Evolutionary conservation across 2,113 vertebrate genomes (phyloP).

Genomic region (Corythornis vintsioides): DNA sequence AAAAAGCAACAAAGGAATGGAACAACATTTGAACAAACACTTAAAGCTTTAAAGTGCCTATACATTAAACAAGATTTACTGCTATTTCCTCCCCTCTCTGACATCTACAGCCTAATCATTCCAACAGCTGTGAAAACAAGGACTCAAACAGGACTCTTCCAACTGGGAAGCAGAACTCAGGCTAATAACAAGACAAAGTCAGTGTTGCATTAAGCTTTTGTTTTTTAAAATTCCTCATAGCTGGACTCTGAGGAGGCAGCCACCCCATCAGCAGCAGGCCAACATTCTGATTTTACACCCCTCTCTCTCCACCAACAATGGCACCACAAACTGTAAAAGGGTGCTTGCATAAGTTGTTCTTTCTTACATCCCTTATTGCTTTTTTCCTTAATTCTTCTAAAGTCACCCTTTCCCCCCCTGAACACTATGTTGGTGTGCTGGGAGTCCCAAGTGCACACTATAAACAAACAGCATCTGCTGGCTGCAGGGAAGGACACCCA

Average conservation of each 20-base stretch:
- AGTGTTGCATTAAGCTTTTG: neutral
- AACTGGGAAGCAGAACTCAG: neutral
- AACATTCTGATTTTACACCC: neutral
- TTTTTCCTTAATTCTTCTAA: neutral
- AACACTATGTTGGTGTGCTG: neutral
- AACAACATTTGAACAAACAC: neutral
- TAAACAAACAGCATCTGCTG: conserved; percentile 23
- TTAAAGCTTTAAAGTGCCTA: conserved; percentile 34
- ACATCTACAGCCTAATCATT: conserved; percentile 32
- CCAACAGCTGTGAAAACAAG: conserved; percentile 65
- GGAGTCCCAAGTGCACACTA: neutral
- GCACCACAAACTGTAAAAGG: neutral
- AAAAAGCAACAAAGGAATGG: neutral
- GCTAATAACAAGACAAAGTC: neutral
- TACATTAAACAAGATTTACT: conserved; percentile 50
- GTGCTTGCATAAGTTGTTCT: neutral
- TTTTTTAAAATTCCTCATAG: neutral
- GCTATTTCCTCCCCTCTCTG: conserved; percentile 29
- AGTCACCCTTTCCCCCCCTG: neutral
- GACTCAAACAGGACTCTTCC: neutral
- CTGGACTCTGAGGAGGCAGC: neutral
- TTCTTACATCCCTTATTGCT: neutral
- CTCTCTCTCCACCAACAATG: neutral
- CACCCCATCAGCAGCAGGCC: neutral
- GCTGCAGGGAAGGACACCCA: neutral